Conservation (phyloP, 2,888 invertebrate species). For the Gnatocerus cornutus region DNA sequence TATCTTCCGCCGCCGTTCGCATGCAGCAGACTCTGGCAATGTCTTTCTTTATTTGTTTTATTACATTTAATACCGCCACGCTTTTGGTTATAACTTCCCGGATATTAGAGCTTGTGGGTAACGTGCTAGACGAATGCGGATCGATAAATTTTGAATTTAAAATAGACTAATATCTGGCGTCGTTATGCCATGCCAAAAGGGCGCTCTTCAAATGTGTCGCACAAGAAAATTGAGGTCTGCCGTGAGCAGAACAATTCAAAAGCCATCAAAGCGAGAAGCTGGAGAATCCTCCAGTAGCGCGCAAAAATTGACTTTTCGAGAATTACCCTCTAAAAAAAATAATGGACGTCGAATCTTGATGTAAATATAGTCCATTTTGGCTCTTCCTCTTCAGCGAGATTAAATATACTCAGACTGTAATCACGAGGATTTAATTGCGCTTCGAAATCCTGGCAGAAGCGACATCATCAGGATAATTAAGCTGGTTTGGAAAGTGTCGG, state of each 20-base stretch:
- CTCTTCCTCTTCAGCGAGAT: conserved; percentile 5
- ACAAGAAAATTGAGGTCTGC: conserved; percentile 25
- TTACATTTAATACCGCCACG: conserved; percentile 12
- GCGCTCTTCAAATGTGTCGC: conserved; percentile 19
- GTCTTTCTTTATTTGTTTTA: conserved; percentile 13
- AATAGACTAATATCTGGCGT: conserved; percentile 31
- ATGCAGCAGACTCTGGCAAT: too few species aligned
- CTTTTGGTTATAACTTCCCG: conserved; percentile 9
- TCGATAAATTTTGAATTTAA: conserved; percentile 37
- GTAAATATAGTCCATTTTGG: conserved; percentile 34
- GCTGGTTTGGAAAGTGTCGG: conserved; percentile 21
- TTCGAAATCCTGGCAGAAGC: conserved; percentile 16
- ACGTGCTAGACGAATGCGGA: background rate
- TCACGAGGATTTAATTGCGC: conserved; percentile 38
- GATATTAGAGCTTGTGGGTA: conserved; percentile 12
- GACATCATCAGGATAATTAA: conserved; percentile 37
- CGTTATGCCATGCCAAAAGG: conserved; percentile 29
- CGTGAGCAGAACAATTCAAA: conserved; percentile 37
- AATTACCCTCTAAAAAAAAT: conserved; percentile 9
- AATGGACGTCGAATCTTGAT: conserved; percentile 11
- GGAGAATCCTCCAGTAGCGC: conserved; percentile 3
- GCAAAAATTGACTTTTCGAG: conserved; percentile 28
- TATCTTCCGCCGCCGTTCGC: too few species aligned
- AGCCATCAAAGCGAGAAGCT: conserved; percentile 30
- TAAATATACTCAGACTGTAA: conserved; percentile 28